Evolutionary conservation across 2,797 vertebrate species (phyloP), one percentile per base, ranked within the genome.

Genomic region (Valencia hispanica): DNA sequence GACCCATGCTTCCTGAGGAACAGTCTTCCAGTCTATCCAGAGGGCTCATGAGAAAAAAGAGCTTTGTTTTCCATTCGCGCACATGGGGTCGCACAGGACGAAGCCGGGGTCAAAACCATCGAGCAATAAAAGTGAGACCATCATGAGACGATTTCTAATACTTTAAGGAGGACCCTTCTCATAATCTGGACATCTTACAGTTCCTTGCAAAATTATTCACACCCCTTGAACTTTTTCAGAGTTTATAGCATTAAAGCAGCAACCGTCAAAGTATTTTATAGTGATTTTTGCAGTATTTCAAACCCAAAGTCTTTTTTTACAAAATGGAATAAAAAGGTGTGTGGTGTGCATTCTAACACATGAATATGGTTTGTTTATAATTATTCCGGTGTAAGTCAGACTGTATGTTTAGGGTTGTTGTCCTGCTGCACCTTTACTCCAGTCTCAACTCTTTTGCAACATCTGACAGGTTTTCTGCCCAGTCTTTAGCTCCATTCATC

Each of bases 1-100:
- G 91, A 90, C 92, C 91, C 55, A 30, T 15, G 75, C 78, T 93
- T 93, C 93, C 88, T 84, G 88, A 91, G 85, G 89, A 92, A 89
- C 82, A 90, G 84, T 90, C 83, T 86, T 39, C 84, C 72, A 75
- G 87, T 90, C 87, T 86, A 80, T 89, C 79, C 85, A 72, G 51
- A 74, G 78, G 87, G 75, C 87, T 93, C 87, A 91, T 89, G 91
- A 91, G 92, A 91, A 89, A 85, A 63, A 87, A 75, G 75, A 81
- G 30, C 47, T 91, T 86, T 78, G 78, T 80, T 86, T 88, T 90
- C 87, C 88, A 77, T 74, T 76, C 17, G 20, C 68, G 45, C 73
- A 69, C 86, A 36, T 70, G 66, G 74, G 85, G 85, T 90, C 14
- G 39, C 63, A 30, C 12, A 66, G 68, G 70, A 86, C 75, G 81